Base-by-base conservation (phyloP, 2,113 vertebrate species). In the Propithecus coquereli region DNA sequence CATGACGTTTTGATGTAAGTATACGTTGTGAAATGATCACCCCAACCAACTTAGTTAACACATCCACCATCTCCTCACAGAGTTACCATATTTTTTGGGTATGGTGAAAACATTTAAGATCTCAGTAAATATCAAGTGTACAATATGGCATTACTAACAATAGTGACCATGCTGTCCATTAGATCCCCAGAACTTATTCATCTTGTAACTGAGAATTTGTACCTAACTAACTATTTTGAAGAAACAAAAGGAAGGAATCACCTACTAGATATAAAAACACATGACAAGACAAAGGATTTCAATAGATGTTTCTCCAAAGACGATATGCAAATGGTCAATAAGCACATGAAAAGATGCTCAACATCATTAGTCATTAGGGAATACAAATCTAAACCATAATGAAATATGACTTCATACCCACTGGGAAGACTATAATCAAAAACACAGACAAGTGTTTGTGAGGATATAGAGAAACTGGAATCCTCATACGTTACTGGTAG, bases 311-410 rank as follows among this genome's bases (percentile, higher is more conserved):
- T 86, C n/a, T 74, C 57, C 17, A 43, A 66, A 89, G 66, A 91
- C 63, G 22, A 50, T 50, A 61, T 43, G 30, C 13, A 74, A 76
- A 61, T 61, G 30, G 18, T 30, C 22, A 74, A n/a, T 43, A 82
- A 87, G n/a, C 22, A 70, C n/a, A 82, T 70, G n/a, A 90, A 87
- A 93, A 76, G 37, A 63, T 74, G n/a, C 7, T 66, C 54, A 68
- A 37, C 12, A 52, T 93, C 86, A 37, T 34, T 50, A 86, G 40
- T 80, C 73, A 52, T 74, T 73, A 59, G 65, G n/a, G 30, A 92
- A 95, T 68, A 84, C 40, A 57, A 93, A 37, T 61, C 66, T 87
- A 90, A 95, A 90, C 50, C 57, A n/a, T 32, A 90, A 45, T 43
- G 27, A 89, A 81, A 61, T 16, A 81, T 25, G 32, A 43, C 22